Conservation (phyloP, 2,888 invertebrate species). For the Dusona sp. region DNA sequence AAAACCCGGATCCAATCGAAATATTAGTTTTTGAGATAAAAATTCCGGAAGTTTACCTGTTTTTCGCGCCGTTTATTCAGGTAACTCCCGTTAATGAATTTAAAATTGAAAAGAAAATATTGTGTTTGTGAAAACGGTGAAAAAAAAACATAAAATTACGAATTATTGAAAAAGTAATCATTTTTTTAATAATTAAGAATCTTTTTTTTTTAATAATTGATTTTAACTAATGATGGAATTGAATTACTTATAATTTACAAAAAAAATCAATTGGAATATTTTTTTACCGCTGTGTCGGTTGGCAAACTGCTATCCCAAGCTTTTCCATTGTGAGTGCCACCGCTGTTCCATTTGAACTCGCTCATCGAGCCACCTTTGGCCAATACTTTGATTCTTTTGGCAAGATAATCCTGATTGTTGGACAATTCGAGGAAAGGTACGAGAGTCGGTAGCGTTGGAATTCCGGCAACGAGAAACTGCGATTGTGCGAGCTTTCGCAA, state of each 20-base stretch:
- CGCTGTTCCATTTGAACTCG: constrained; percentile 95
- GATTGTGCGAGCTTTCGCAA: constrained; percentile 90
- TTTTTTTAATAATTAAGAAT: neutral
- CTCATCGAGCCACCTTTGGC: constrained; percentile 94
- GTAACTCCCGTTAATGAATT: no score
- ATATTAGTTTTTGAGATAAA: no score
- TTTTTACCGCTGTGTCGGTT: constrained; percentile 92
- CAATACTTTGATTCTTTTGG: constrained; percentile 91
- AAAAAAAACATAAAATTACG: neutral
- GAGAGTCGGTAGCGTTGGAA: constrained; percentile 88
- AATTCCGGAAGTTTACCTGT: no score
- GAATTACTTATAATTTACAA: neutral
- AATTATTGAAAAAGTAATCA: neutral
- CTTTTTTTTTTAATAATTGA: neutral
- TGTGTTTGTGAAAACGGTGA: neutral
- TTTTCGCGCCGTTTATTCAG: no score
- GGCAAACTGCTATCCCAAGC: constrained; percentile 94
- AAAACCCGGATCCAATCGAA: no score
- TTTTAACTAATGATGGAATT: neutral
- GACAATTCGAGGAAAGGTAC: constrained; percentile 93
- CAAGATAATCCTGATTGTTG: constrained; percentile 94
- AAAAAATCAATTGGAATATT: constrained; percentile 4
- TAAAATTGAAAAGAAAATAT: neutral
- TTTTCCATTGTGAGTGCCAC: constrained; percentile 90
- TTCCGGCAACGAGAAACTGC: constrained; percentile 84